Evolutionary conservation across 2,888 invertebrate species (phyloP), one percentile per base, ranked within the genome.

Genomic region (Lomographa bimaculata): DNA sequence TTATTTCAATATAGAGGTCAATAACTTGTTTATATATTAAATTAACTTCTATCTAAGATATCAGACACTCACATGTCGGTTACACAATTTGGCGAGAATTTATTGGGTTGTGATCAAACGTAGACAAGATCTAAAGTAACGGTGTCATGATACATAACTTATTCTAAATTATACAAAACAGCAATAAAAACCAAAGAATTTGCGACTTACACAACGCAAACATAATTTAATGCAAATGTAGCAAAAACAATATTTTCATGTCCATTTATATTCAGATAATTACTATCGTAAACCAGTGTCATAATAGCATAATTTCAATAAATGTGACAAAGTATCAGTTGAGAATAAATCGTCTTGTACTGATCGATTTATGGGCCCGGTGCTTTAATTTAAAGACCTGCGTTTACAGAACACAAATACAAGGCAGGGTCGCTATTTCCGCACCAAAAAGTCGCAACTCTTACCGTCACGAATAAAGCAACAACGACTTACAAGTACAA

Each of bases 301-400:
- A 63, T 57, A 54, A 53, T 57, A 58, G 60, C 61, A 64, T 56
- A 51, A 71, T 69, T 64, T 56, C 57, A 66, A 64, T 66, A 68
- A 73, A 73, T 71, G 71, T 79, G 80, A 80, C 79, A 80, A 76
- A 79, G 71, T 81, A 75, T 71, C 68, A 71, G 71, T 73, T 69
- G 64, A 66, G 63, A 69, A 77, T 77, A 74, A 77, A 74, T 71
- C 62, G 64, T 66, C 56, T 57, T 38, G 59, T 47, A 45, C 59
- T 67, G 75, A 71, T 73, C 63, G 72, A 82, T 83, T 83, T 82
- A 84, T 84, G 70, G 71, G 58, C 50, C 68, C 61, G 61, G 63
- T 58, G 60, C 64, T 76, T 70, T 75, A 80, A 83, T 79, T 79
- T 76, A 79, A 80, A 68, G 48, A 72, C 71, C 64, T 72, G 63